Evolutionary conservation across 2,113 vertebrate species (phyloP).

Genomic region (Leptobrachium ailaonicum): DNA sequence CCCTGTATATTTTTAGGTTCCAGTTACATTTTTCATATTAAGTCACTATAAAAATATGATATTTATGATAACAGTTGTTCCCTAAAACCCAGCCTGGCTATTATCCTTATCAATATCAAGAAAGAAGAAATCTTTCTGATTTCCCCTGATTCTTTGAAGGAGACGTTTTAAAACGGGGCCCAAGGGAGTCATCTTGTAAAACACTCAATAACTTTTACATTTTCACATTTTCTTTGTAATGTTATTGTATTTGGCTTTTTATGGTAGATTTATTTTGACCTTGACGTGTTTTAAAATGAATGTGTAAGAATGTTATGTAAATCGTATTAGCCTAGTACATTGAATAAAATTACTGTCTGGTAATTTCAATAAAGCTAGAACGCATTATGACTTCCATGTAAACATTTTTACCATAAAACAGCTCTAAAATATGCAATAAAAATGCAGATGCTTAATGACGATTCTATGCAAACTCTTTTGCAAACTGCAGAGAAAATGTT

Average conservation of each 20-base stretch:
- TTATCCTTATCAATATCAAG: no score
- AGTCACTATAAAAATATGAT: no score
- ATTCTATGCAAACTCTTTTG: not conserved
- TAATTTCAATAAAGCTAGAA: not conserved
- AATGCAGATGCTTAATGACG: constrained; percentile 21
- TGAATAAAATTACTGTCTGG: not conserved
- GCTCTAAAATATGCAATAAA: constrained; percentile 19
- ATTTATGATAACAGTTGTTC: no score
- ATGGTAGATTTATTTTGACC: not conserved
- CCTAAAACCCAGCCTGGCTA: no score
- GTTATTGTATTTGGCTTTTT: not conserved
- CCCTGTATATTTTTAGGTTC: no score
- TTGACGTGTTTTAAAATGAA: not conserved
- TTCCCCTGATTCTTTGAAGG: no score
- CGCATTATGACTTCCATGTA: constrained; percentile 6
- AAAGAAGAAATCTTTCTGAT: no score
- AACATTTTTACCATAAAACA: not conserved
- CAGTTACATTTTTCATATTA: no score
- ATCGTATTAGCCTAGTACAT: not conserved
- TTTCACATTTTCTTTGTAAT: no score
- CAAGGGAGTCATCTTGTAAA: no score
- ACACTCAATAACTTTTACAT: no score
- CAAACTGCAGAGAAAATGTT: constrained; percentile 7
- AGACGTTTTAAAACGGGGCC: no score
- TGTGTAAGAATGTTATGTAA: not conserved